Base-by-base conservation (phyloP, 2,888 invertebrate genomes). In the Phasia obesa region DNA sequence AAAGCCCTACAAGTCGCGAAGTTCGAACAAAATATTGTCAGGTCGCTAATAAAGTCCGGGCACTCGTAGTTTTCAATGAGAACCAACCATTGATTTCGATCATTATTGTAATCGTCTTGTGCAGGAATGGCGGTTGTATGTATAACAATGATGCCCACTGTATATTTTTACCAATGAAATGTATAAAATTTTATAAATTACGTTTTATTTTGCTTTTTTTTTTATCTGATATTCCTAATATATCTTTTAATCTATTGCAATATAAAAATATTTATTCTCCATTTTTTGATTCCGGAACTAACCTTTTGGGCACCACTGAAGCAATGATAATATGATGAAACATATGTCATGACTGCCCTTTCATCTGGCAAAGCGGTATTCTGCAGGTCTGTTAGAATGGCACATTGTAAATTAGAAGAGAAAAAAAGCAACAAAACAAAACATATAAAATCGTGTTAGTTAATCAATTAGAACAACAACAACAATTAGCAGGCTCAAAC, bases 291-390 rank as follows among this genome's bases (percentile, higher is more conserved):
- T 44, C 17, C 2, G 86, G 87, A 91, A 92, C 93, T 93, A 94
- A 99, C 99, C 99, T 99, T 99, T 94, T 99, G 98, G 90, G 98
- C 98, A 92, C 99, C 99, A 92, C 98, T 98, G 95, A 99, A 99
- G 93, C 98, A 98, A 94, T 99, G 99, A 94, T 99, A 99, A 94
- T 99, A 99, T 88, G 99, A 98, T 85, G 99, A 99, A 89, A 99
- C 99, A 93, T 99, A 99, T 89, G 99, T 99, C 99, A 99, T 99
- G 92, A 99, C 98, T 88, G 99, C 99, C 91, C 99, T 94, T 94
- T 99, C 99, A 93, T 99, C 99, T 89, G 99, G 99, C 96, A 98
- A 97, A 92, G 97, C 98, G 90, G 98, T 98, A 94, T 97, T 98
- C 94, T 97, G 91, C 88, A 91, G 88, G 89, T 91, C 91, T 91